Evolutionary conservation across 2,797 vertebrate species (phyloP), one percentile per base, ranked within the genome.

Genomic region (Danio albolineatus): DNA sequence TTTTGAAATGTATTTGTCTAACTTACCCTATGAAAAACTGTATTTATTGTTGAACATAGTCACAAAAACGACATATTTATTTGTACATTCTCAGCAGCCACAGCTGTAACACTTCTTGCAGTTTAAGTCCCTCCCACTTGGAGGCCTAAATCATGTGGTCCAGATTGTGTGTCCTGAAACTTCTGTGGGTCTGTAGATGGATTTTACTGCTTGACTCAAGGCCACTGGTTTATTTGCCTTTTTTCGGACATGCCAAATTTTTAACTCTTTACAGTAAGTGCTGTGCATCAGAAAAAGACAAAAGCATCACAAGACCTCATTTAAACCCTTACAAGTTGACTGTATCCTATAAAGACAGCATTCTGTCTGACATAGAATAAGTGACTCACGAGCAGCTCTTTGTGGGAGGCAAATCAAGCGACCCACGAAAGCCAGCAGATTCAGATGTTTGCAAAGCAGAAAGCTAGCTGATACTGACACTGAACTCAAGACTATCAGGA

Each of bases 381-480:
- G 53, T 73, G 71, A 60, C 41, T 59, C 56, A 60, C 60, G 21
- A 60, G 17, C 17, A 72, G 41, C 19, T 28, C 12, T 57, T 72
- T 44, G 41, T 57, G 12, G 49, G 41, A 44, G 43, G 13, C 39
- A 43, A 57, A 13, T 72, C 0, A 41, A 57, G 17, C 28, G 39
- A 57, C 17, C 14, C 46, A 44, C 44, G 14, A 72, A 53, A 44
- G 9, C 7, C 19, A 73, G 16, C 14, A 2, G 39, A 41, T 44
- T 54, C 48, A 43, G 39, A 64, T 64, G 14, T 65, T 44, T 54
- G 48, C 73, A 64, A 41, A 71, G 65, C 44, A 48, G 66, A 14
- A 38, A n/a, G 21, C 13, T 38, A 8, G 21, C 9, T 2, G 9
- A 51, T 51, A 12, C 28, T 69, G 14, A 3, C 28, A 28, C n/a